Evolutionary conservation across 2,888 invertebrate genomes (phyloP).

Genomic region (Poecilobothrus nobilitatus): DNA sequence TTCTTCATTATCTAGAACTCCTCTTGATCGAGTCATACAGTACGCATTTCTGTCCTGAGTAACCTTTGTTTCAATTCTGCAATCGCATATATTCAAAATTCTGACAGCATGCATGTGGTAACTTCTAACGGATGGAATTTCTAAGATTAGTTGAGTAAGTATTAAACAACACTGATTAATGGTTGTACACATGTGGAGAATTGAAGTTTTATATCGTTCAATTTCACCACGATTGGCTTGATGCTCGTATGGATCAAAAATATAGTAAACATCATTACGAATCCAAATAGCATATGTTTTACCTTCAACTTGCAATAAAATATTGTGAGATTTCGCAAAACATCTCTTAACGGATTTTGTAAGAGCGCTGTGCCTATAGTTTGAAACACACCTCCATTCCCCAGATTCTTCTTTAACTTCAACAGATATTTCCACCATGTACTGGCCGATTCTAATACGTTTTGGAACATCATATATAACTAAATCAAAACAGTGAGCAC

Average conservation of each 20-base stretch:
- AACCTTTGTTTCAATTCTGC: neutral
- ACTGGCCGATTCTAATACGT: slow-evolving; percentile 35
- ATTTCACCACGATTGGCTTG: slow-evolving; percentile 13
- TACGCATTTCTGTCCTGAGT: neutral
- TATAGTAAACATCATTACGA: slow-evolving; percentile 33
- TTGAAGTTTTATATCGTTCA: slow-evolving; percentile 26
- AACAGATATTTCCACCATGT: slow-evolving; percentile 29
- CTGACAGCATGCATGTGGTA: slow-evolving; percentile 30
- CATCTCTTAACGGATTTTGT: slow-evolving; percentile 28
- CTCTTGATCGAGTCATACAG: neutral
- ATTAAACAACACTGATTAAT: slow-evolving; percentile 33
- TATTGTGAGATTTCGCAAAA: slow-evolving; percentile 26
- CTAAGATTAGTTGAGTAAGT: slow-evolving; percentile 35
- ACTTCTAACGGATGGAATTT: slow-evolving; percentile 32
- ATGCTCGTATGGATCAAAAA: slow-evolving; percentile 40
- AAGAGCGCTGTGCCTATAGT: slow-evolving; percentile 32
- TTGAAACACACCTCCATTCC: slow-evolving; percentile 36
- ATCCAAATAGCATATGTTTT: slow-evolving; percentile 39
- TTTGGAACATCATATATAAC: slow-evolving; percentile 34
- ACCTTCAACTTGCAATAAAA: slow-evolving; percentile 36
- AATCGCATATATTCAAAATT: neutral
- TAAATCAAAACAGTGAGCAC: slow-evolving; percentile 27
- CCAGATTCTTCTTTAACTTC: slow-evolving; percentile 19
- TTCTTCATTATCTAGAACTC: slow-evolving; percentile 15
- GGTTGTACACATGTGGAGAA: slow-evolving; percentile 35